Evolutionary conservation across 1,140 invertebrate species (phyloP).

Genomic region (Lordiphosa mommai): DNA sequence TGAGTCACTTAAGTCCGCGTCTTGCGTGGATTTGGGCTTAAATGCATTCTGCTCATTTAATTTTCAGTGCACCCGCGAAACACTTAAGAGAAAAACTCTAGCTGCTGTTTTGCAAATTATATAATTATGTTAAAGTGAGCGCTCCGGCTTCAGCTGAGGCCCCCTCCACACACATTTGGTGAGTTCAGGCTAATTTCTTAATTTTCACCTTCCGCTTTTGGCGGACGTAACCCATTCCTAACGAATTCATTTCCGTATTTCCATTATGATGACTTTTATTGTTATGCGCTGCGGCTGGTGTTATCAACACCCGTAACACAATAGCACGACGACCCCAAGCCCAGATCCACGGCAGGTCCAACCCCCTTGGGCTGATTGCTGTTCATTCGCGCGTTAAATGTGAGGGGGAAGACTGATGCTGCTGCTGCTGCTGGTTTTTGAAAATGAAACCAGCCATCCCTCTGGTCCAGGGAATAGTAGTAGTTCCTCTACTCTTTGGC

Average conservation of each 20-base stretch:
- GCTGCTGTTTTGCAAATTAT: constrained; percentile 58
- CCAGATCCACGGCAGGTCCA: constrained; percentile 10
- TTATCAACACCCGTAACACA: constrained; percentile 39
- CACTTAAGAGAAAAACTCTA: constrained; percentile 1
- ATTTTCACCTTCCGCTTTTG: constrained; percentile 78
- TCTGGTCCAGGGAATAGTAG: constrained; percentile 11
- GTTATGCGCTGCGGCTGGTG: constrained; percentile 33
- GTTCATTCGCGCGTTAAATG: constrained; percentile 73
- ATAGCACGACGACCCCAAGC: constrained; percentile 36
- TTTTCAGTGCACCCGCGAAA: constrained; percentile 50
- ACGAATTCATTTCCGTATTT: constrained; percentile 66
- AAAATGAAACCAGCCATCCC: constrained; percentile 33
- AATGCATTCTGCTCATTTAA: constrained; percentile 75
- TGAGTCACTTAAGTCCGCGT: constrained; percentile 56
- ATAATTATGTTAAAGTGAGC: constrained; percentile 77
- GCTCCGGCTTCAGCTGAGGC: constrained; percentile 28
- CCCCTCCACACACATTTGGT: constrained; percentile 21
- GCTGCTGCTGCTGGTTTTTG: constrained; percentile 31
- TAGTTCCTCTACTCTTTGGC: constrained; percentile 59
- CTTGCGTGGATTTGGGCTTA: constrained; percentile 70
- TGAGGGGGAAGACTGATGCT: constrained; percentile 14
- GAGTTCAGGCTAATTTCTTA: constrained; percentile 71
- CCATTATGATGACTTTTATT: constrained; percentile 75
- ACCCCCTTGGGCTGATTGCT: constrained; percentile 47
- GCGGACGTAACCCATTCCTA: constrained; percentile 46